A percentile compares a stretch with the other conserved stretches of the same genome.
Conservation (phyloP, 2,113 vertebrate genomes). For the Anolis sagrei region DNA sequence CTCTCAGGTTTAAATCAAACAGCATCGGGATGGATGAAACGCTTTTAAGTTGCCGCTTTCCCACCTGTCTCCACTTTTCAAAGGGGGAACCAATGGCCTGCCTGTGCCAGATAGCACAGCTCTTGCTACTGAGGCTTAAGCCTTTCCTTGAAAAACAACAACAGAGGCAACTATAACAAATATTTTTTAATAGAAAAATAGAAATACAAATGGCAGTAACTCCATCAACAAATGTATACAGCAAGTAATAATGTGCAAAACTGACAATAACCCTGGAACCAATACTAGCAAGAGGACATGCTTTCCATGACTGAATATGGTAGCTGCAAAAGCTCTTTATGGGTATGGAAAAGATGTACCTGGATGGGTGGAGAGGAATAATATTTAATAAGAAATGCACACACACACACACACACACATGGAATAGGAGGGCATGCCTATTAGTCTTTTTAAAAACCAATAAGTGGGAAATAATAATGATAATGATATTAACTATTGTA, state of each 20-base stretch:
- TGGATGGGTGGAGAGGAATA: not conserved
- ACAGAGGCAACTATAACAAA: not conserved
- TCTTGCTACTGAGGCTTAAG: slow-evolving; percentile 43
- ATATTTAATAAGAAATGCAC: not conserved
- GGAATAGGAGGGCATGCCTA: too few species aligned
- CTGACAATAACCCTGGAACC: not conserved
- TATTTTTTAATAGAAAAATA: not conserved
- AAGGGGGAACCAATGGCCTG: slow-evolving; percentile 54
- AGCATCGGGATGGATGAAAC: slow-evolving; percentile 46
- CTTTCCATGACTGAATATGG: not conserved
- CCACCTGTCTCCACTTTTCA: slow-evolving; percentile 60
- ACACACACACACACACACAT: too few species aligned
- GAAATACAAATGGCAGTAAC: not conserved
- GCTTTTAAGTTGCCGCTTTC: slow-evolving; percentile 50
- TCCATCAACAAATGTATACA: not conserved
- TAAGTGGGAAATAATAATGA: not conserved
- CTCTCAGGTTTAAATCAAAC: slow-evolving; percentile 37
- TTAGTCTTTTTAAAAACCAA: not conserved
- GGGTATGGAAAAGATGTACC: not conserved
- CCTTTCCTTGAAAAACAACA: slow-evolving; percentile 20
- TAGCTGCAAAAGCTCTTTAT: not conserved
- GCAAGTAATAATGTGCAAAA: not conserved
- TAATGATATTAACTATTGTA: too few species aligned
- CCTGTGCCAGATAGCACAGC: slow-evolving; percentile 43
- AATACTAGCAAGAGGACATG: not conserved